A percentile compares a stretch with the other conserved stretches of the same genome.
These are phyloP conservation scores for Autographa pulchrina DNA, from an alignment of 2,888 invertebrate species.

Conservation along the genomic window DNA sequence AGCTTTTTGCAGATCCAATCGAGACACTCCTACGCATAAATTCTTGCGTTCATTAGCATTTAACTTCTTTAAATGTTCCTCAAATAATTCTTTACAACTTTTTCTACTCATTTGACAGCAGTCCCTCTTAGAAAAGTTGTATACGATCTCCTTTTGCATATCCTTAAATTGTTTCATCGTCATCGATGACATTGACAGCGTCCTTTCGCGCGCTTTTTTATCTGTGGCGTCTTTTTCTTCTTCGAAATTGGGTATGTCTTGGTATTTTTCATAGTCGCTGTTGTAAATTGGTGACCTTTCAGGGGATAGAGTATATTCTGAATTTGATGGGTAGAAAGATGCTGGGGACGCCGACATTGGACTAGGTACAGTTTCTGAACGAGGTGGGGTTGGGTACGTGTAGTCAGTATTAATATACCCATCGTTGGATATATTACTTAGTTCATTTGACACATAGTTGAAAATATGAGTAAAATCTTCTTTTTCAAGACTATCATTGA, in stretches of 20 bases:
- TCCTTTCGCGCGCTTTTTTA: conserved; percentile 61
- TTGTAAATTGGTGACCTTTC: conserved; percentile 72
- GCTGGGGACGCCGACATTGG: conserved; percentile 73
- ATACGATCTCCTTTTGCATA: conserved; percentile 76
- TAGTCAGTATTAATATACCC: conserved; percentile 20
- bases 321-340: conserved; percentile 67
- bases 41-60: conserved; percentile 67
- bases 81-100: conserved; percentile 72
- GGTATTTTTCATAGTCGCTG: conserved; percentile 78
- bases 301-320: conserved; percentile 73
- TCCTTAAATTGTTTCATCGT: conserved; percentile 82
- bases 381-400: conserved; percentile 76
- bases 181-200: conserved; percentile 65
- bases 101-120: conserved; percentile 75
- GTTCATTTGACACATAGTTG: conserved; percentile 42
- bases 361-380: conserved; percentile 75
- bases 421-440: conserved; percentile 33
- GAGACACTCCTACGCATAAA: conserved; percentile 73
- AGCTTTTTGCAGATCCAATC: conserved; percentile 72
- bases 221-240: conserved; percentile 60
- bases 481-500: conserved; percentile 25
- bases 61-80: conserved; percentile 71
- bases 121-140: conserved; percentile 74
- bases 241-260: conserved; percentile 70
- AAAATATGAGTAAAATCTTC: conserved; percentile 52